A percentile compares a stretch with the other conserved stretches of the same genome.
phyloP scores from a whole-genome alignment of 2,113 vertebrate genomes.

The Tyto alba region DNA sequence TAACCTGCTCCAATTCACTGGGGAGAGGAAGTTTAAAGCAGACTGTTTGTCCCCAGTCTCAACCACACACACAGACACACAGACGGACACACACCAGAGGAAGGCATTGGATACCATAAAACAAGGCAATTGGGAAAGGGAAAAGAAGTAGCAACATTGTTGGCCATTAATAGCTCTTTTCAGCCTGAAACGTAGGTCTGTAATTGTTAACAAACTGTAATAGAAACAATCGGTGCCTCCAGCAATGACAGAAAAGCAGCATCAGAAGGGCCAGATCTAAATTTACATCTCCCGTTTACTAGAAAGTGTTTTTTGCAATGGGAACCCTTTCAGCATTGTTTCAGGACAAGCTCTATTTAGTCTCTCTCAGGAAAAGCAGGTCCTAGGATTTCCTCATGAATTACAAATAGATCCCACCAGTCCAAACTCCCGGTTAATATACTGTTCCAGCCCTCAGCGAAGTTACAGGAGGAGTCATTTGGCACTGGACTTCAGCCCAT shows the following conservation, averaged over 20 bases:
- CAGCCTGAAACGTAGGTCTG: background rate
- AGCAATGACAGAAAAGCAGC: background rate
- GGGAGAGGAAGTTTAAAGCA: constrained; percentile 57
- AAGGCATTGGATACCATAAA: background rate
- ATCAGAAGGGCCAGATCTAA: background rate
- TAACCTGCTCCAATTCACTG: background rate
- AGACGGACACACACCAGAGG: background rate
- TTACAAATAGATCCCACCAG: constrained; percentile 17
- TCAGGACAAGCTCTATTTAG: background rate
- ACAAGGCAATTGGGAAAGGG: background rate
- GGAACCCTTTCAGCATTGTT: constrained; percentile 50
- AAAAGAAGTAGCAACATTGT: background rate
- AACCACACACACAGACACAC: background rate
- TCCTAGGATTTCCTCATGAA: constrained; percentile 30
- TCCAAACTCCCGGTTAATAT: background rate
- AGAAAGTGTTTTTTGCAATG: background rate
- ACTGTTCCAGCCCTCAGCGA: background rate
- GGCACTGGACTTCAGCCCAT: background rate
- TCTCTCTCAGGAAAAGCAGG: constrained; percentile 45
- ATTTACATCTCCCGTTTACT: constrained; percentile 30
- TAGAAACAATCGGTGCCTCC: background rate
- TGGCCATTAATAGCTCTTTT: constrained; percentile 13
- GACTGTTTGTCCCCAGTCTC: constrained; percentile 27
- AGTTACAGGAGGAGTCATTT: background rate
- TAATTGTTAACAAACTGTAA: background rate